These are phyloP conservation scores for Cryptocheilus praepositus DNA, from an alignment of 2,888 invertebrate species.

Conservation along the genomic window DNA sequence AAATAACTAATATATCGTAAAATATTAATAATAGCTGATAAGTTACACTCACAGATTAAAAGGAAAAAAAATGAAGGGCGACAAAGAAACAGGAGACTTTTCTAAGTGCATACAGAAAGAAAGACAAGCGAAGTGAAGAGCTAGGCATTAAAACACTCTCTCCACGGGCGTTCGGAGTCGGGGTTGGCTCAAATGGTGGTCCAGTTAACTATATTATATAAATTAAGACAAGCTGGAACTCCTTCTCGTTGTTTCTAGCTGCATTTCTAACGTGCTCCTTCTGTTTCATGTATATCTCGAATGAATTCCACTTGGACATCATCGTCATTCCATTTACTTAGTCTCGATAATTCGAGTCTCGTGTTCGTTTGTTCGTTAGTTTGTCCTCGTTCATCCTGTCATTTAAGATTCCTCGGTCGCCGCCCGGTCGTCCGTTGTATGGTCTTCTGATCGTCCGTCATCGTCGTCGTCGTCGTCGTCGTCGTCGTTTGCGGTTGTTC, in stretches of 20 bases:
- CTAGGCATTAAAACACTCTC: conserved; percentile 42
- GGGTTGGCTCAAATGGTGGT: conserved; percentile 60
- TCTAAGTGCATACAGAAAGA: conserved; percentile 55
- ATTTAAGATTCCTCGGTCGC: background rate
- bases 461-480: background rate
- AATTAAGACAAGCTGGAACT: conserved; percentile 64
- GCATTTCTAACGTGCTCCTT: no score
- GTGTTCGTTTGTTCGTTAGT: no score
- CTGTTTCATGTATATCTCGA: no score
- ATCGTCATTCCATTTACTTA: no score
- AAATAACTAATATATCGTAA: conserved; percentile 69
- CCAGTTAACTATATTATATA: conserved; percentile 66
- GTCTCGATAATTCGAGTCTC: no score
- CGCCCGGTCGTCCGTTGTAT: background rate
- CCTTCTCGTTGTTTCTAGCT: conserved; percentile 53
- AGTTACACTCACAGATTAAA: conserved; percentile 41
- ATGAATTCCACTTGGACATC: no score
- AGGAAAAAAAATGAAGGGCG: conserved; percentile 34
- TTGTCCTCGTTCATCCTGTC: no score
- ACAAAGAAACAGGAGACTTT: conserved; percentile 39
- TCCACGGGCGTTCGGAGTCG: conserved; percentile 56
- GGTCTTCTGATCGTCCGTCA: background rate
- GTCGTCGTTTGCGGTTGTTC: background rate
- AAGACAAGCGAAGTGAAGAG: conserved; percentile 42
- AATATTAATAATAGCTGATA: conserved; percentile 62